A percentile compares a stretch with the other conserved stretches of the same genome.
Conservation (phyloP, 2,113 vertebrate species). For the Antechinus stuartii region DNA sequence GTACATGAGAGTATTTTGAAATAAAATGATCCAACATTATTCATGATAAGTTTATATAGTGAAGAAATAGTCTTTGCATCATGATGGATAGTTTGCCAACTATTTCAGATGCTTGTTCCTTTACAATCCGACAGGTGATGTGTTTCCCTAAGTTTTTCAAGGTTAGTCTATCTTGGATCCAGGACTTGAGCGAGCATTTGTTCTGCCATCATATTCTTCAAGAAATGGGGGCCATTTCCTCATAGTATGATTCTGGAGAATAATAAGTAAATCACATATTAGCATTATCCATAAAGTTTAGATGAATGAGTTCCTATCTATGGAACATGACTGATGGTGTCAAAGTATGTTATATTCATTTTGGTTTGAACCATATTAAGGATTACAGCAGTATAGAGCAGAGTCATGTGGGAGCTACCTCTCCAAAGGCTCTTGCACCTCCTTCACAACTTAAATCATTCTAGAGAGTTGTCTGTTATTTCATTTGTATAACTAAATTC, state of each 20-base stretch:
- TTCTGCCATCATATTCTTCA: not conserved
- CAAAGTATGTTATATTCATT: not conserved
- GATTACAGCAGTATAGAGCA: not conserved
- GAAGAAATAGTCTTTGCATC: not conserved
- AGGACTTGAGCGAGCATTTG: not conserved
- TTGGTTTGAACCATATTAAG: not conserved
- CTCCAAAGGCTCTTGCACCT: not conserved
- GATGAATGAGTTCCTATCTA: not conserved
- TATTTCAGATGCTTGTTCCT: not conserved
- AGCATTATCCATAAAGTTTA: not conserved
- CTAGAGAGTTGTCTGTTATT: not conserved
- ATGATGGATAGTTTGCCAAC: not conserved
- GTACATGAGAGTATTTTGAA: not conserved
- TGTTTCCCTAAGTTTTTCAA: not conserved
- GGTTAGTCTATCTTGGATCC: not conserved
- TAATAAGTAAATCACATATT: not conserved
- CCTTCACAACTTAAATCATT: not conserved
- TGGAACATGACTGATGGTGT: not conserved
- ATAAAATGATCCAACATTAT: not conserved
- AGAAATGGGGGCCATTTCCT: not conserved
- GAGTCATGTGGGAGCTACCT: not conserved
- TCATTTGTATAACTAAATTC: not conserved
- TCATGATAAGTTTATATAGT: not conserved
- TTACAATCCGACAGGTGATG: not conserved
- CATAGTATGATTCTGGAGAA: not conserved